Percentiles rank a stretch among this genome's conserved stretches.
These are phyloP conservation scores for Boloria euphrosyne DNA, from an alignment of 2,888 invertebrate genomes.

Conservation along the genomic window DNA sequence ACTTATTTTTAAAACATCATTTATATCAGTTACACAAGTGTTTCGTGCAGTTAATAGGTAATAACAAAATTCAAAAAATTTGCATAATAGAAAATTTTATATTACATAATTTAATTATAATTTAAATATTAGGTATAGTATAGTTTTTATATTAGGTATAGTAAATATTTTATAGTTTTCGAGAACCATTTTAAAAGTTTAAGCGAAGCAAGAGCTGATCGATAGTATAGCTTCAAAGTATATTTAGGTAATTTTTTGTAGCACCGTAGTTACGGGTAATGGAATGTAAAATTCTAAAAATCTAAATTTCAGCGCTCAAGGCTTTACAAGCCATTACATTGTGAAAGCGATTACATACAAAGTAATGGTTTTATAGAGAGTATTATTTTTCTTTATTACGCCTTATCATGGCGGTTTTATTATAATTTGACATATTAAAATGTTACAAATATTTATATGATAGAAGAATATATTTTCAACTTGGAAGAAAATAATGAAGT, in stretches of 20 bases:
- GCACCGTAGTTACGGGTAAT: constrained; percentile 14
- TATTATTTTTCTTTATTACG: constrained; percentile 19
- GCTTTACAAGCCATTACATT: constrained; percentile 21
- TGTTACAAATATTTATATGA: neutral
- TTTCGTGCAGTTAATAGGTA: no score
- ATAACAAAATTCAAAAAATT: no score
- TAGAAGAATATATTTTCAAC: neutral
- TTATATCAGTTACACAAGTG: no score
- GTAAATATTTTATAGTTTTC: no score
- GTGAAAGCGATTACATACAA: constrained; percentile 16
- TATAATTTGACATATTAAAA: constrained; percentile 10
- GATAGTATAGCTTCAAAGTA: no score
- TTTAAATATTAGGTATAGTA: no score
- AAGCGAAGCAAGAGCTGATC: no score
- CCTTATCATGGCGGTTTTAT: constrained; percentile 10
- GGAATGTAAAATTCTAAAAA: constrained; percentile 19
- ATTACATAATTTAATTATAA: no score
- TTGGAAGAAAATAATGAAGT: neutral
- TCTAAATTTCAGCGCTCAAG: constrained; percentile 21
- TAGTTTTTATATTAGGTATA: no score
- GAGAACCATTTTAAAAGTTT: no score
- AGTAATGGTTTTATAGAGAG: constrained; percentile 16
- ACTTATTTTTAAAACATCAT: no score
- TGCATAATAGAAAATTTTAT: no score
- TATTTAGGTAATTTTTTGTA: neutral